Percentiles rank a stretch among this genome's conserved stretches.
Conservation (phyloP, 2,113 vertebrate genomes). For the Urocitellus parryii region DNA sequence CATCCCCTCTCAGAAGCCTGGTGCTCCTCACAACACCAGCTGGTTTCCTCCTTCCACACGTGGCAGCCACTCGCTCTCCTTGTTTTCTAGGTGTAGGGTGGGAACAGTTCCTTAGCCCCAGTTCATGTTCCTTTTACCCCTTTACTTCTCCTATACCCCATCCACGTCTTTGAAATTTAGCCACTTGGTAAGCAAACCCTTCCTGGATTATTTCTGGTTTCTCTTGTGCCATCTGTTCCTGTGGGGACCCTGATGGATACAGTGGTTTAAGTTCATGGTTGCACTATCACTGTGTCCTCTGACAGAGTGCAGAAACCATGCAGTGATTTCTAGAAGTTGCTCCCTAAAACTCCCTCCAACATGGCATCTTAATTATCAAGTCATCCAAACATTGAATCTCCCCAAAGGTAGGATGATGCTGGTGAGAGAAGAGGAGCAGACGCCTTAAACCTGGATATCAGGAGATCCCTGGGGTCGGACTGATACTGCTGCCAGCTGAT, state of each 20-base stretch:
- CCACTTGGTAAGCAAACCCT: neutral
- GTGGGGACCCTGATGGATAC: neutral
- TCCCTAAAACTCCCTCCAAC: neutral
- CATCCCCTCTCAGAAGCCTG: neutral
- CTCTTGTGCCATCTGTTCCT: neutral
- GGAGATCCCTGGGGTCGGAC: neutral
- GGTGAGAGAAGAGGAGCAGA: neutral
- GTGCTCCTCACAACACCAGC: neutral
- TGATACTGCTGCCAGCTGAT: neutral
- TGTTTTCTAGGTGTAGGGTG: accelerated
- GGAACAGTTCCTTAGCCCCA: accelerated
- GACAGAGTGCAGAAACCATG: neutral
- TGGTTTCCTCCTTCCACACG: neutral
- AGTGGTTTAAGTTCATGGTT: neutral
- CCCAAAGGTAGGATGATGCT: neutral
- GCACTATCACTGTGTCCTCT: neutral
- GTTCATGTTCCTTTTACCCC: neutral
- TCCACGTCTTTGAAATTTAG: neutral
- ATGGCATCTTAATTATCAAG: neutral
- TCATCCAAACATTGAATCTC: neutral
- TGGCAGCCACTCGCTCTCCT: accelerated
- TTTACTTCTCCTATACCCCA: neutral
- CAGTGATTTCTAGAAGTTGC: conserved; percentile 4
- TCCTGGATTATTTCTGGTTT: neutral
- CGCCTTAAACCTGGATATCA: neutral